Conservation (phyloP, 2,888 invertebrate species). For the Odontocerum albicorne region DNA sequence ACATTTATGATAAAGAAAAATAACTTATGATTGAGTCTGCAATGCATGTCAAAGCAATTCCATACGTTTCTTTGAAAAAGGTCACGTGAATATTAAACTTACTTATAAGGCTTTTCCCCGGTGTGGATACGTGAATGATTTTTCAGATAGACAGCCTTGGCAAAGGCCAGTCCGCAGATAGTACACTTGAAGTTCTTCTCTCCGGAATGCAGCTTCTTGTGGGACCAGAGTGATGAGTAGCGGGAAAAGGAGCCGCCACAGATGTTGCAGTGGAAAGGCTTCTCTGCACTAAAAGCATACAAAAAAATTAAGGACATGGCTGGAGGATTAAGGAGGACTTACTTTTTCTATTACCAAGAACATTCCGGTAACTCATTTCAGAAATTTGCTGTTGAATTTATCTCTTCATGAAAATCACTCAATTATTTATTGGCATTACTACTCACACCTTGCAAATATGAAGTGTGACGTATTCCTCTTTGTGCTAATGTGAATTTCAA, state of each 20-base stretch:
- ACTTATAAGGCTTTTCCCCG: constrained; percentile 64
- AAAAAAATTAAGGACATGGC: too few relatives aligned
- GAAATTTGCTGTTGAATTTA: too few relatives aligned
- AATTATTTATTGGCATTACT: too few relatives aligned
- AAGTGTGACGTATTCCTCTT: too few relatives aligned
- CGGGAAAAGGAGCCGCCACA: constrained; percentile 82
- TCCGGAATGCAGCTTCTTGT: constrained; percentile 82
- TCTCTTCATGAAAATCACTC: too few relatives aligned
- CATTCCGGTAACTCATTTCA: too few relatives aligned
- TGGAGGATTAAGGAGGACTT: too few relatives aligned
- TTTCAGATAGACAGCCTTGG: constrained; percentile 87
- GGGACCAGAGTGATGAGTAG: constrained; percentile 87
- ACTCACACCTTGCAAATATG: too few relatives aligned
- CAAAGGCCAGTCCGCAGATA: constrained; percentile 84
- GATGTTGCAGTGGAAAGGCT: constrained; percentile 87
- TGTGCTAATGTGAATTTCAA: too few relatives aligned
- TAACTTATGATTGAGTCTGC: constrained; percentile 17
- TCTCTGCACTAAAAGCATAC: constrained; percentile 64
- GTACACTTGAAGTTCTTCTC: constrained; percentile 86
- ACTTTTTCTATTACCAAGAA: too few relatives aligned
- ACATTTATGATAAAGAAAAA: too few relatives aligned
- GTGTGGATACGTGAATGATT: constrained; percentile 88
- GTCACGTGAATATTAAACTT: neutral
- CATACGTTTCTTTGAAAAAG: neutral
- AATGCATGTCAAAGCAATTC: constrained; percentile 12